phyloP scores from a whole-genome alignment of 1,140 invertebrate species.

The Sycophila sp. region DNA sequence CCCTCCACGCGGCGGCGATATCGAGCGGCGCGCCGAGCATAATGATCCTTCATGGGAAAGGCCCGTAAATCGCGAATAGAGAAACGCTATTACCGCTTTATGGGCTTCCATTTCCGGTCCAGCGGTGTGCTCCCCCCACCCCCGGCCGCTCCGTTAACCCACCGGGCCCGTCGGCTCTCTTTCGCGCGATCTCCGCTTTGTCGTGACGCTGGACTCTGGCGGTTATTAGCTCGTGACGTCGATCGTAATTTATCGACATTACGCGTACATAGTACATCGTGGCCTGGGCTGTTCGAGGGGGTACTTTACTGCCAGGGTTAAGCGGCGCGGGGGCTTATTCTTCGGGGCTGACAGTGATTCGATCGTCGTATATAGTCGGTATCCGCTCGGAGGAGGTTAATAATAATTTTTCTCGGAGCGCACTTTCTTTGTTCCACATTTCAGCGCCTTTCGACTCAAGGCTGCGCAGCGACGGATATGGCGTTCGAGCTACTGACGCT shows the following conservation, averaged over 20 bases:
- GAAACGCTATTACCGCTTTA: slow-evolving; percentile 44
- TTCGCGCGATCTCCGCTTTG: slow-evolving; percentile 4
- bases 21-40: neutral
- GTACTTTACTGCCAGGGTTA: neutral
- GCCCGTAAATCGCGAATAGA: slow-evolving; percentile 43
- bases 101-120: slow-evolving; percentile 45
- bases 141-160: too few species aligned
- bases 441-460: neutral
- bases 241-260: slow-evolving; percentile 18
- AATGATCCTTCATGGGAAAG: slow-evolving; percentile 9
- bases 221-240: slow-evolving; percentile 4
- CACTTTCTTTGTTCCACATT: slow-evolving; percentile 20
- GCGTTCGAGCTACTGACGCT: too few species aligned
- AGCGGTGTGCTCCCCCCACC: neutral
- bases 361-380: too few species aligned
- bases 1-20: neutral
- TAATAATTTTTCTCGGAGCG: too few species aligned
- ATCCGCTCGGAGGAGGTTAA: too few species aligned
- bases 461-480: too few species aligned
- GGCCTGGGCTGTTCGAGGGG: neutral
- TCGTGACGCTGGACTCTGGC: neutral
- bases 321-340: too few species aligned
- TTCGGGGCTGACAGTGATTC: too few species aligned
- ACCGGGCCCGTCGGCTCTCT: neutral
- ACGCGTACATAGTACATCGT: neutral